Evolutionary conservation across 2,888 invertebrate species (phyloP).

Genomic region (Zaprionus lineosus): DNA sequence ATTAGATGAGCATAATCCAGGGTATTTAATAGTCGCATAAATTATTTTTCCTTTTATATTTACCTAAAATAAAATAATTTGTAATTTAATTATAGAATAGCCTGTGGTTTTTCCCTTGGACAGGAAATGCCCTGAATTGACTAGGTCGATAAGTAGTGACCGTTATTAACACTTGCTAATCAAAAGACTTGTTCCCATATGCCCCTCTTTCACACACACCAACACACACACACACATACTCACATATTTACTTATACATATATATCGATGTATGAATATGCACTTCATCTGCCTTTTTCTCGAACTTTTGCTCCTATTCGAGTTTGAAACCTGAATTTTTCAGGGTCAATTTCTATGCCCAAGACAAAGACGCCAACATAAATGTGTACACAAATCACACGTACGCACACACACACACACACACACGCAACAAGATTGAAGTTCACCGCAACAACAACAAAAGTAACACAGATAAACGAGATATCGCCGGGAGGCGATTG

Average conservation of each 20-base stretch:
- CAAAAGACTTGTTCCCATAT: not conserved
- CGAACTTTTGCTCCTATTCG: slow-evolving; percentile 49
- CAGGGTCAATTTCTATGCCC: slow-evolving; percentile 74
- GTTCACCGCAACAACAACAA: slow-evolving; percentile 29
- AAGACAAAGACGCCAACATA: slow-evolving; percentile 37
- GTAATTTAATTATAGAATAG: too few species aligned
- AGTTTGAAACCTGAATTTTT: slow-evolving; percentile 77
- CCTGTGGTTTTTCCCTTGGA: too few species aligned
- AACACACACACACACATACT: too few species aligned
- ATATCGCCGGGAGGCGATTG: slow-evolving; percentile 53
- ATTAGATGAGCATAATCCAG: too few species aligned
- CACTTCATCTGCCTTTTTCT: slow-evolving; percentile 31
- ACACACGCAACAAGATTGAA: too few species aligned
- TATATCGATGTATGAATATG: slow-evolving; percentile 16
- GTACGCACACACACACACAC: too few species aligned
- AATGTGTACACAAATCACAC: slow-evolving; percentile 34
- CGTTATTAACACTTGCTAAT: slow-evolving; percentile 22
- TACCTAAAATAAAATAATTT: too few species aligned
- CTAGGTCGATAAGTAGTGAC: too few species aligned
- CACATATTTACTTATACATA: not conserved
- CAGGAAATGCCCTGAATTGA: slow-evolving; percentile 15
- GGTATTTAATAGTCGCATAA: too few species aligned
- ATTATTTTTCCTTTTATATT: too few species aligned
- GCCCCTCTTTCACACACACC: too few species aligned
- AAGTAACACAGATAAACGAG: slow-evolving; percentile 49